phyloP scores from a whole-genome alignment of 2,113 vertebrate genomes.

The Speoplatyrhinus poulsoni region DNA sequence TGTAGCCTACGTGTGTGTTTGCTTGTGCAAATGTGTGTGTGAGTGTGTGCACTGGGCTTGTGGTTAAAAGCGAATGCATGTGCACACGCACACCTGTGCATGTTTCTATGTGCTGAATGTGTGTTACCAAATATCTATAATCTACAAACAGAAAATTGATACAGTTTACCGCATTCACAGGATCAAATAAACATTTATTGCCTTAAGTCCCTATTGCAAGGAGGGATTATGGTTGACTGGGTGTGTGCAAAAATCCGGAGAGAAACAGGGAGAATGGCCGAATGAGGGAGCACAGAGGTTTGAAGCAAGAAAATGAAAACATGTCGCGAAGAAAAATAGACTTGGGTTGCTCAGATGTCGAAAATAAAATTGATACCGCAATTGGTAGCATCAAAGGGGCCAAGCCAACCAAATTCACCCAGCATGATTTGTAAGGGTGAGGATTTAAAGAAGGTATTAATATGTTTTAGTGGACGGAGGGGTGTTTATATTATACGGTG shows the following conservation, averaged over 20 bases:
- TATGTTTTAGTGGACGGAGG: constrained; percentile 39
- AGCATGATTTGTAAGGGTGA: neutral
- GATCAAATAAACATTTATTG: constrained; percentile 51
- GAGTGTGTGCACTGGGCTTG: constrained; percentile 33
- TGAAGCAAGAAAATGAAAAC: constrained; percentile 65
- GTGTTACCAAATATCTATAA: constrained; percentile 54
- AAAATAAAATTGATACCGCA: constrained; percentile 18
- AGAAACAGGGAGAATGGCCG: constrained; percentile 6
- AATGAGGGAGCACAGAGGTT: constrained; percentile 38
- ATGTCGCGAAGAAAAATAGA: constrained; percentile 59
- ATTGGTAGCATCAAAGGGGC: constrained; percentile 31
- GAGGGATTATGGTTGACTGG: constrained; percentile 73
- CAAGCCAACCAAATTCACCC: constrained; percentile 38
- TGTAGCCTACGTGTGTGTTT: constrained; percentile 19
- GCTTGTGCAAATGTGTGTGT: constrained; percentile 23
- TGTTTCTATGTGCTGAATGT: constrained; percentile 22
- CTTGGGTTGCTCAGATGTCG: constrained; percentile 26
- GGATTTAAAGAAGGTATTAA: constrained; percentile 54
- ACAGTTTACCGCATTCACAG: constrained; percentile 61
- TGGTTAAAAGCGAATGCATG: constrained; percentile 27
- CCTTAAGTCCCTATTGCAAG: constrained; percentile 52
- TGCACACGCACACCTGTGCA: constrained; percentile 9
- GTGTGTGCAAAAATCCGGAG: constrained; percentile 67
- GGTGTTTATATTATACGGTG: constrained; percentile 36
- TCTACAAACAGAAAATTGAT: constrained; percentile 64